These are phyloP conservation scores for Orussus abietinus DNA, from an alignment of 1,140 invertebrate species.

Conservation along the genomic window DNA sequence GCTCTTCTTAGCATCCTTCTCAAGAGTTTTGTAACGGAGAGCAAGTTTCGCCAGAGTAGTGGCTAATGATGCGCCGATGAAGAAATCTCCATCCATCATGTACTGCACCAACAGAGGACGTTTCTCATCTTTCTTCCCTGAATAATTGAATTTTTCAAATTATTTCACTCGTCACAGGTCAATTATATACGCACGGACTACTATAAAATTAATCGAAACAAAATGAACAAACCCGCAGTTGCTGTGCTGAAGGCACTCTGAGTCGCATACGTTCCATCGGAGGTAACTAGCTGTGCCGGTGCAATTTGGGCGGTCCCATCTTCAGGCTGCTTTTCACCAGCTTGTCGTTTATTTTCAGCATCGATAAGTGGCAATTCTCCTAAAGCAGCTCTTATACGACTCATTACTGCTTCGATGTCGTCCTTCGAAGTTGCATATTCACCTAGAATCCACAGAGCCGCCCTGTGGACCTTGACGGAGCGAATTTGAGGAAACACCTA, in stretches of 20 bases:
- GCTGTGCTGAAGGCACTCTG: slow-evolving; percentile 92
- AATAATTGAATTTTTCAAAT: slow-evolving; percentile 16
- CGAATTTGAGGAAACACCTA: slow-evolving; percentile 73
- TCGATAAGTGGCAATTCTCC: slow-evolving; percentile 90
- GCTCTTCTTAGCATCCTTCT: slow-evolving; percentile 59
- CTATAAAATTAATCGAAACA: neutral
- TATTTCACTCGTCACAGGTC: neutral
- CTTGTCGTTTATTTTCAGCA: slow-evolving; percentile 72
- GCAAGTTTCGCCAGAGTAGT: slow-evolving; percentile 90
- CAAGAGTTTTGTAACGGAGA: slow-evolving; percentile 63
- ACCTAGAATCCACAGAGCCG: slow-evolving; percentile 96
- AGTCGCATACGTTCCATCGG: slow-evolving; percentile 97
- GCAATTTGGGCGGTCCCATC: slow-evolving; percentile 46
- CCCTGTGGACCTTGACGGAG: slow-evolving; percentile 83
- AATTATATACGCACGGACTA: too few species aligned
- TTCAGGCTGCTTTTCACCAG: slow-evolving; percentile 59
- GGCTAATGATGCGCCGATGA: slow-evolving; percentile 87
- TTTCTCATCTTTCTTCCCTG: slow-evolving; percentile 62
- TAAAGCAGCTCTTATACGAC: slow-evolving; percentile 69
- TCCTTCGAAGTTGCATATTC: slow-evolving; percentile 83
- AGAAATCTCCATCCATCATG: slow-evolving; percentile 93
- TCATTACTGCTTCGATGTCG: slow-evolving; percentile 79
- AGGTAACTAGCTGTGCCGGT: slow-evolving; percentile 77
- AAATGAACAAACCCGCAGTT: slow-evolving; percentile 29
- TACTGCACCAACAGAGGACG: slow-evolving; percentile 82